Evolutionary conservation across 2,113 vertebrate genomes (phyloP).

Genomic region (Erythrocercus mccallii): DNA sequence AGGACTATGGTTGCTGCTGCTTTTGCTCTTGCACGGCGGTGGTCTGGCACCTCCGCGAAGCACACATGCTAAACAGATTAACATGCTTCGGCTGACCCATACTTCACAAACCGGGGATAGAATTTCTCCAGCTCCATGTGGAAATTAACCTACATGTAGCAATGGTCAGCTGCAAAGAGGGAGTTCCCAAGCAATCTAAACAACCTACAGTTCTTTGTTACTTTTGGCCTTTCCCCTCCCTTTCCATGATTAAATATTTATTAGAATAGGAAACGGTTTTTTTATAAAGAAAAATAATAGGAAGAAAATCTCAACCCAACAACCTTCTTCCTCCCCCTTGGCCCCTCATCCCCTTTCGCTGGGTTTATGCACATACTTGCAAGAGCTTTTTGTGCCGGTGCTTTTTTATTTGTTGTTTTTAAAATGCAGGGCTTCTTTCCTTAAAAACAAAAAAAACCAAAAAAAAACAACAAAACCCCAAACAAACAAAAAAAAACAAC

Average conservation of each 20-base stretch:
- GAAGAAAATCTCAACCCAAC: not conserved
- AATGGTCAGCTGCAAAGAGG: slow-evolving; percentile 77
- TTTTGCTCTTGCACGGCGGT: slow-evolving; percentile 76
- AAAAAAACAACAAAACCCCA: too few relatives aligned
- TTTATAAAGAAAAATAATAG: not conserved
- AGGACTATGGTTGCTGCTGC: slow-evolving; percentile 59
- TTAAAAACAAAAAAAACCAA: too few relatives aligned
- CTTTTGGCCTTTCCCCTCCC: slow-evolving; percentile 61
- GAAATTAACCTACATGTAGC: slow-evolving; percentile 82
- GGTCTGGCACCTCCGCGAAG: slow-evolving; percentile 77
- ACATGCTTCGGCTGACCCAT: slow-evolving; percentile 83
- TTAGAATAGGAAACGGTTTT: slow-evolving; percentile 54
- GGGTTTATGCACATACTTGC: slow-evolving; percentile 32
- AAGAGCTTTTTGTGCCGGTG: slow-evolving; percentile 32
- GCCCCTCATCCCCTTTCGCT: slow-evolving; percentile 11
- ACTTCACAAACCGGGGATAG: slow-evolving; percentile 78
- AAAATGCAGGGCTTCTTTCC: not conserved
- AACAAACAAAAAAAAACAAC: too few relatives aligned
- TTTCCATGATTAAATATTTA: slow-evolving; percentile 69
- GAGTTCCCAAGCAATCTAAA: slow-evolving; percentile 81
- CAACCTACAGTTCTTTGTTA: slow-evolving; percentile 77
- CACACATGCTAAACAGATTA: slow-evolving; percentile 94
- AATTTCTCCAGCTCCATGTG: slow-evolving; percentile 83
- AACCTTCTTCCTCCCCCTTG: not conserved
- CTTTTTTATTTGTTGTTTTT: not conserved